Conservation (phyloP, 2,888 invertebrate species). For the Troilus luridus region DNA sequence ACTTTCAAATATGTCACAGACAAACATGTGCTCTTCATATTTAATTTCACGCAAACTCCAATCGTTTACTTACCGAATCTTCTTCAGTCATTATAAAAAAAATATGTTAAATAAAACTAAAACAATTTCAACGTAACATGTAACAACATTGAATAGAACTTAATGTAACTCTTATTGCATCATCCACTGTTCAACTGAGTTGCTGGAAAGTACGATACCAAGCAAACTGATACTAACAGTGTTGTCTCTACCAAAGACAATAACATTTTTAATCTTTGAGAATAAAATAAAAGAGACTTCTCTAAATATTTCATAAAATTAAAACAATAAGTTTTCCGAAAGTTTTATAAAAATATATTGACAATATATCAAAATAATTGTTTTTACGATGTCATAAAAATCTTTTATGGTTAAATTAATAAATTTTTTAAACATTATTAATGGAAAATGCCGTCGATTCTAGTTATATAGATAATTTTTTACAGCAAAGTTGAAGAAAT, state of each 20-base stretch:
- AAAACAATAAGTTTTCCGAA: neutral
- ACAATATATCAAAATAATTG: neutral
- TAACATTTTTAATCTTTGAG: neutral
- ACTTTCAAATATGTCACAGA: neutral
- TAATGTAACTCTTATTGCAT: constrained; percentile 57
- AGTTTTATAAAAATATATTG: neutral
- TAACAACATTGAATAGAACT: constrained; percentile 53
- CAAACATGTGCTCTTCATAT: constrained; percentile 4
- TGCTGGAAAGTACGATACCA: constrained; percentile 48
- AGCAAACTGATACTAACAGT: constrained; percentile 56
- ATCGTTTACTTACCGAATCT: constrained; percentile 61
- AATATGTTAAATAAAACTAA: constrained; percentile 47
- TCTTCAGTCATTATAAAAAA: constrained; percentile 62
- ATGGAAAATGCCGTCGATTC: neutral
- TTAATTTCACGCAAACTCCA: neutral
- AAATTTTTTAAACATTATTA: neutral
- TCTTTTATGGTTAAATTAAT: neutral
- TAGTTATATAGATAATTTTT: neutral
- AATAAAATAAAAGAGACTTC: neutral
- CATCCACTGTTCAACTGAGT: constrained; percentile 54
- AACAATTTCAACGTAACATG: constrained; percentile 51
- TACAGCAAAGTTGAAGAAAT: neutral
- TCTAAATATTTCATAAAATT: neutral
- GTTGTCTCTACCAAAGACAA: constrained; percentile 39
- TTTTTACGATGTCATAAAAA: neutral